phyloP scores from a whole-genome alignment of 2,888 invertebrate genomes.

The Epicampocera succincta region DNA sequence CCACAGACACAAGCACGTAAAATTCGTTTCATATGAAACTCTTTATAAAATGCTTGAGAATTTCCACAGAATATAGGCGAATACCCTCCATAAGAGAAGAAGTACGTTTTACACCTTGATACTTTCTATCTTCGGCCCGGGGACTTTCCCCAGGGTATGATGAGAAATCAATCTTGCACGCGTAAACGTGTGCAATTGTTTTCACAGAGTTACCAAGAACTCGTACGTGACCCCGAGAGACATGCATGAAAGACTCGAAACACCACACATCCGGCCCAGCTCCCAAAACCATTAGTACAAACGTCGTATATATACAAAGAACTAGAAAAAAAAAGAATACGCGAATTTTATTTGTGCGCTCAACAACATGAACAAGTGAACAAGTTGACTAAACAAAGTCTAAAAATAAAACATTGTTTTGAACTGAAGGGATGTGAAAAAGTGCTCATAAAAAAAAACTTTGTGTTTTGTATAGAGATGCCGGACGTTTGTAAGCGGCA shows the following conservation, averaged over 20 bases:
- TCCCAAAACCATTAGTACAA: accelerated
- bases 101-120: constrained; percentile 77
- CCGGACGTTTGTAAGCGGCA: no score
- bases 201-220: constrained; percentile 79
- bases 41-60: constrained; percentile 77
- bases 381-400: no score
- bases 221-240: constrained; percentile 81
- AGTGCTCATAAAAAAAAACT: no score
- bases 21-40: constrained; percentile 74
- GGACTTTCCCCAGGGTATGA: constrained; percentile 81
- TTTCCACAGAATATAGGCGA: constrained; percentile 80
- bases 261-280: constrained; percentile 20
- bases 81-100: not conserved
- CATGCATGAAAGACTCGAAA: constrained; percentile 79
- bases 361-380: no score
- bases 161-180: not conserved
- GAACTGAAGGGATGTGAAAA: no score
- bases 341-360: constrained; percentile 71
- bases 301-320: constrained; percentile 53
- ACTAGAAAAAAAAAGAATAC: constrained; percentile 71
- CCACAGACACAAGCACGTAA: constrained; percentile 77
- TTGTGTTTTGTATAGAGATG: no score
- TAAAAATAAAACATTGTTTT: no score
- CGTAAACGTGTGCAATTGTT: not conserved
- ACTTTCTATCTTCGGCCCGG: constrained; percentile 82